Conservation (phyloP, 1,140 invertebrate species). For the Daktulosphaira vitifoliae region DNA sequence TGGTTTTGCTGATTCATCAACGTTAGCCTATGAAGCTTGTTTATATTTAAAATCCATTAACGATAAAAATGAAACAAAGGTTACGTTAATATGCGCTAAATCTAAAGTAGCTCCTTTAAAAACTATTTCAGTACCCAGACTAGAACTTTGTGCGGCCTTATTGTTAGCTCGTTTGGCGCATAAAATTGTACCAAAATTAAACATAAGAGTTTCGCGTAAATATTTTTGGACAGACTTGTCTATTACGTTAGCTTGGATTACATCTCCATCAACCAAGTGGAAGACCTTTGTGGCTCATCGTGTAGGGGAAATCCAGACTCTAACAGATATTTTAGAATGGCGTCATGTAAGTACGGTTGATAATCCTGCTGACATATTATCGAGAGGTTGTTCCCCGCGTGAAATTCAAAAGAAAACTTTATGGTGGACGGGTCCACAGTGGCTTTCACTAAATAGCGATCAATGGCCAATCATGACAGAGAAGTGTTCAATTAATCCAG, state of each 20-base stretch:
- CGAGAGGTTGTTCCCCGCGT: constrained; percentile 40
- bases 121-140: constrained; percentile 40
- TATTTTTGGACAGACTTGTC: constrained; percentile 41
- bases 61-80: constrained; percentile 12
- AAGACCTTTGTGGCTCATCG: constrained; percentile 44
- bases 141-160: constrained; percentile 43
- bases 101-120: constrained; percentile 42
- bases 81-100: constrained; percentile 40
- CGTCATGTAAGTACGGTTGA: constrained; percentile 41
- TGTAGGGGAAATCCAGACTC: constrained; percentile 41
- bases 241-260: constrained; percentile 43
- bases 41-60: constrained; percentile 39
- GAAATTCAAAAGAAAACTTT: constrained; percentile 34
- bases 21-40: constrained; percentile 39
- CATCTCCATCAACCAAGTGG: constrained; percentile 36
- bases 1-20: constrained; percentile 42
- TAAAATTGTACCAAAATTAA: constrained; percentile 19
- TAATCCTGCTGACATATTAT: constrained; percentile 46
- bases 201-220: too few species aligned
- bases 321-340: constrained; percentile 40
- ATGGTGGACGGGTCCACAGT: constrained; percentile 38
- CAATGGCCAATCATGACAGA: too few species aligned
- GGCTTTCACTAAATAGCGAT: too few species aligned
- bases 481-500: too few species aligned
- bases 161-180: constrained; percentile 38